Evolutionary conservation across 2,888 invertebrate genomes (phyloP).

Genomic region (Nipponacmea schrenckii): DNA sequence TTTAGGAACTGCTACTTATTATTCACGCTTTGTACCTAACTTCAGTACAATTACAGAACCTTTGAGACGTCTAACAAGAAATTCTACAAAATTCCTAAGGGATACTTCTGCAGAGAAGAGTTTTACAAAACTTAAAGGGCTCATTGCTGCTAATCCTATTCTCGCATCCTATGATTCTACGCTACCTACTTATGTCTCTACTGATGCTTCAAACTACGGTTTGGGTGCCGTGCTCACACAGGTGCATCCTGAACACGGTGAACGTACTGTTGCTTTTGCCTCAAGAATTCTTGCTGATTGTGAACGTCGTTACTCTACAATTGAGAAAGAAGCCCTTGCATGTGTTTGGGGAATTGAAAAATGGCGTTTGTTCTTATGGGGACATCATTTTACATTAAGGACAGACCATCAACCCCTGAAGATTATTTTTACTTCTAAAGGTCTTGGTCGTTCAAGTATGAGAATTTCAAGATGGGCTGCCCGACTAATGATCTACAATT

Average conservation of each 20-base stretch:
- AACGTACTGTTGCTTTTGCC: neutral
- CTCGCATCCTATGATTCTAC: no score
- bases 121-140: no score
- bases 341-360: constrained; percentile 4
- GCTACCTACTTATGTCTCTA: no score
- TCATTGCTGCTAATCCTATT: no score
- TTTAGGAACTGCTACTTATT: neutral
- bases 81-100: neutral
- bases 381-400: neutral
- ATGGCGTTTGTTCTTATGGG: constrained; percentile 2
- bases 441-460: no score
- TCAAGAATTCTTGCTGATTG: neutral
- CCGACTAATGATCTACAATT: neutral
- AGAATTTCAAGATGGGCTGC: neutral
- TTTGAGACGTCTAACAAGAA: neutral
- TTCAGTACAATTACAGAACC: neutral
- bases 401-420: neutral
- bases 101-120: no score
- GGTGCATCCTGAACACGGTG: no score
- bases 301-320: neutral
- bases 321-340: neutral
- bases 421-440: no score
- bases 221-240: no score
- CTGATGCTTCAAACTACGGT: no score
- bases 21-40: neutral